A percentile compares a stretch with the other conserved stretches of the same genome.
These are phyloP conservation scores for Eucriotettix oculatus DNA, from an alignment of 2,888 invertebrate genomes.

Conservation along the genomic window DNA sequence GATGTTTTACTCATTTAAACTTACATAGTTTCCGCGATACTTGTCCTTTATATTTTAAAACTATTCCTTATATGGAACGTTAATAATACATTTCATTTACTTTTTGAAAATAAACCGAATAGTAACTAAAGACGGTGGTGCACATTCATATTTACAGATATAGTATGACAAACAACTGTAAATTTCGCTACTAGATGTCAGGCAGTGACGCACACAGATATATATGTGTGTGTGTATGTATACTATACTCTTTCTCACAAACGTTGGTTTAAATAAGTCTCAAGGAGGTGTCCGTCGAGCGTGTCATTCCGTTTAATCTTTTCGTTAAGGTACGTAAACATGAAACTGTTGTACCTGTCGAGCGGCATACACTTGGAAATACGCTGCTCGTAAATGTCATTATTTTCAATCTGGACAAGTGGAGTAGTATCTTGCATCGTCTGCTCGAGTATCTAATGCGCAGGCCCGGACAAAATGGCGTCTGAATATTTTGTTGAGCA, in stretches of 20 bases:
- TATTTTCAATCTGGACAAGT: not conserved
- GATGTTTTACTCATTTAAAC: too few relatives aligned
- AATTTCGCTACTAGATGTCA: constrained; percentile 10
- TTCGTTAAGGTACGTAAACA: not conserved
- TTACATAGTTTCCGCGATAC: too few relatives aligned
- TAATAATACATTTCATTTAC: too few relatives aligned
- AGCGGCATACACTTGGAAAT: not conserved
- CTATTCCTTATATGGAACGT: too few relatives aligned
- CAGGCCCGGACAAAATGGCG: constrained; percentile 55
- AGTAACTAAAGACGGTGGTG: too few relatives aligned
- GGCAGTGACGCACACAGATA: constrained; percentile 1
- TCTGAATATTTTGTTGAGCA: constrained; percentile 22
- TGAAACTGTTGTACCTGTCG: too few relatives aligned
- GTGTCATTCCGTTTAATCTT: too few relatives aligned
- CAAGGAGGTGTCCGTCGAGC: too few relatives aligned
- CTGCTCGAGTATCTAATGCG: constrained; percentile 30
- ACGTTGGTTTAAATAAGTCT: not conserved
- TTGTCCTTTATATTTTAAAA: too few relatives aligned
- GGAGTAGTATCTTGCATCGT: constrained; percentile 14
- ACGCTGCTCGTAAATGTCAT: not conserved
- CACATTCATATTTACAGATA: too few relatives aligned
- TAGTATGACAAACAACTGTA: too few relatives aligned
- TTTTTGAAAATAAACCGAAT: too few relatives aligned
- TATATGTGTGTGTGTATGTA: not conserved
- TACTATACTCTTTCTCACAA: not conserved